Base-by-base conservation (phyloP, 2,113 vertebrate genomes). In the Cyanistes caeruleus region DNA sequence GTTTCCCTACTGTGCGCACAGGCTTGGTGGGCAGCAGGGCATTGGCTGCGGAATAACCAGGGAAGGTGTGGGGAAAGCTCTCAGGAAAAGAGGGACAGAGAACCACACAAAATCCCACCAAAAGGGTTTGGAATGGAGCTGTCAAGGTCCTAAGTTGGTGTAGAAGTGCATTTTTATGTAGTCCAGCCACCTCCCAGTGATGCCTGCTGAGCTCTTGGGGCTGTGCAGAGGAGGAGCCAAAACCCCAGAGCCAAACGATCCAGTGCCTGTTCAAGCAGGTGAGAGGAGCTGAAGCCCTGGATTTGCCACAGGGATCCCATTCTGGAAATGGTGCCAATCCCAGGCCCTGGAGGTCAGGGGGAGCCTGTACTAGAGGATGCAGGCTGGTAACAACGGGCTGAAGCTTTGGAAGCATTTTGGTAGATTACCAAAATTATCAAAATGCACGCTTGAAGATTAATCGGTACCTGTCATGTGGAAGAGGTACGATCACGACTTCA, bases 221-320 rank as follows among this genome's bases (percentile, higher is more conserved):
- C 56, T 10, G 31, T 0, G 5, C 11, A 9, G 68, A 41, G 11
- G n/a, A 60, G 67, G 55, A 89, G 20, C 15, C 0, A 3, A 16
- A 12, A 0, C 20, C 5, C 21, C 53, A 43, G 48, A 24, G 31
- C 28, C 2, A 9, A 63, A 84, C 65, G 2, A 77, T n/a, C 5
- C 0, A 0, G 8, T 33, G 48, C 10, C 23, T 0, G 8, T 43
- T 3, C 0, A 4, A 44, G 55, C 21, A 28, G 62, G 5, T 5
- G 62, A 52, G 63, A 37, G 58, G 22, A 20, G 15, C 24, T 22
- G 70, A 41, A 23, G 7, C 21, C 27, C 25, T 4, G 13, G 33
- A 27, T 39, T 46, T 63, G 14, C 58, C 68, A 27, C 33, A 11
- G n/a, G 52, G 3, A 7, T 8, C 27, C 19, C 2, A 0, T 23